These are phyloP conservation scores for Amblyraja radiata DNA, from an alignment of 2,797 vertebrate species.

Conservation along the genomic window DNA sequence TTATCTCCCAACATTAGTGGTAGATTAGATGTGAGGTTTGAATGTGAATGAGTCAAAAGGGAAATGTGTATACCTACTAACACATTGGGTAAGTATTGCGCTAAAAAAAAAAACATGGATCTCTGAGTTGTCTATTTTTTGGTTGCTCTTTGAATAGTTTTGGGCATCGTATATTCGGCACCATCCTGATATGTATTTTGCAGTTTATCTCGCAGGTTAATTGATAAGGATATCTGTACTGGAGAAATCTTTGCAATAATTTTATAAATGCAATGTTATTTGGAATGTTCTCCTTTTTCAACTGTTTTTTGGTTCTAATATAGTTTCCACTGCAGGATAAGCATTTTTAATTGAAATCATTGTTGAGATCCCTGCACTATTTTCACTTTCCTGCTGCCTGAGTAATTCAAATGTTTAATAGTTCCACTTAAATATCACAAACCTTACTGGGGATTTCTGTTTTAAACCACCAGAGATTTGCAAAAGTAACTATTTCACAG, in stretches of 20 bases:
- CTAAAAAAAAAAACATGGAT: too few species aligned
- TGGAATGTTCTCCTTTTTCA: constrained; percentile 43
- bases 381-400: not conserved
- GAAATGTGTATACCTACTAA: not conserved
- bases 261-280: constrained; percentile 53
- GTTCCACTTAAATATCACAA: constrained; percentile 44
- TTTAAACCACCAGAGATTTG: constrained; percentile 43
- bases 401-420: constrained; percentile 48
- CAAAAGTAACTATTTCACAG: not conserved
- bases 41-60: not conserved
- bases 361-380: constrained; percentile 42
- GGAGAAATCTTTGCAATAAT: constrained; percentile 45
- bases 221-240: constrained; percentile 40
- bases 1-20: too few species aligned
- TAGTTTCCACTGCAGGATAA: constrained; percentile 40
- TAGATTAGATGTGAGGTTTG: too few species aligned
- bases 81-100: not conserved
- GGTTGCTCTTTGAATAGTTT: not conserved
- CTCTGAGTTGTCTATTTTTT: not conserved
- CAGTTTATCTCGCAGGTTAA: constrained; percentile 48
- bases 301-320: constrained; percentile 46
- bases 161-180: constrained; percentile 28
- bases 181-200: constrained; percentile 40
- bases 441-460: constrained; percentile 55
- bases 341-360: constrained; percentile 45